Conservation (phyloP, 2,888 invertebrate species). For the Dyspetes luteomarginatus region DNA sequence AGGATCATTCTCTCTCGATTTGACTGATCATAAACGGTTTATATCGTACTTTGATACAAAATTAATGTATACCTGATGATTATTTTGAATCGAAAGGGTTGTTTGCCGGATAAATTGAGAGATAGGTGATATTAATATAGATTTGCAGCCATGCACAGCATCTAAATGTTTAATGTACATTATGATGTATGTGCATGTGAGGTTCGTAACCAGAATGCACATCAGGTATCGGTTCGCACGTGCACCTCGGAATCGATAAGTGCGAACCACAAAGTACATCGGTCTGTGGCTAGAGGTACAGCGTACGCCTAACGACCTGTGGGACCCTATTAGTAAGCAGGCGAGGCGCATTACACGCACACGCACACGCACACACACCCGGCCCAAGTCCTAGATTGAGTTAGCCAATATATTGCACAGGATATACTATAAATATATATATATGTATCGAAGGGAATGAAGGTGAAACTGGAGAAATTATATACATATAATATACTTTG, state of each 20-base stretch:
- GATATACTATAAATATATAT: not conserved
- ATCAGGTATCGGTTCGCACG: conserved; percentile 31
- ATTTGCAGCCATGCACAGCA: too few species aligned
- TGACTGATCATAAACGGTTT: too few species aligned
- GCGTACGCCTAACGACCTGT: conserved; percentile 56
- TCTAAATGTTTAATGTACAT: too few species aligned
- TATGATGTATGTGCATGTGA: not conserved
- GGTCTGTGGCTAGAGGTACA: conserved; percentile 53
- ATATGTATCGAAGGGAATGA: not conserved
- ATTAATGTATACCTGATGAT: too few species aligned
- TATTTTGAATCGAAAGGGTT: too few species aligned
- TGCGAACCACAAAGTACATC: conserved; percentile 62
- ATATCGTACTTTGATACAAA: too few species aligned
- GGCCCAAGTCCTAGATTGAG: conserved; percentile 9
- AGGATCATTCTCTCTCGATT: too few species aligned
- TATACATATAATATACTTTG: not conserved
- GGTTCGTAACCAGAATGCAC: not conserved
- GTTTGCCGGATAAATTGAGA: too few species aligned
- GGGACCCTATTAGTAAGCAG: conserved; percentile 39
- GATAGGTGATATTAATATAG: too few species aligned
- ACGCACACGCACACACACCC: not conserved
- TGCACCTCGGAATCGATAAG: conserved; percentile 55
- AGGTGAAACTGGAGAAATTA: not conserved
- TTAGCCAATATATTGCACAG: conserved; percentile 25
- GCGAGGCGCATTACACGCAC: conserved; percentile 8